Evolutionary conservation across 1,140 invertebrate species (phyloP), one percentile per base, ranked within the genome.

Genomic region (Drosophila leontia): DNA sequence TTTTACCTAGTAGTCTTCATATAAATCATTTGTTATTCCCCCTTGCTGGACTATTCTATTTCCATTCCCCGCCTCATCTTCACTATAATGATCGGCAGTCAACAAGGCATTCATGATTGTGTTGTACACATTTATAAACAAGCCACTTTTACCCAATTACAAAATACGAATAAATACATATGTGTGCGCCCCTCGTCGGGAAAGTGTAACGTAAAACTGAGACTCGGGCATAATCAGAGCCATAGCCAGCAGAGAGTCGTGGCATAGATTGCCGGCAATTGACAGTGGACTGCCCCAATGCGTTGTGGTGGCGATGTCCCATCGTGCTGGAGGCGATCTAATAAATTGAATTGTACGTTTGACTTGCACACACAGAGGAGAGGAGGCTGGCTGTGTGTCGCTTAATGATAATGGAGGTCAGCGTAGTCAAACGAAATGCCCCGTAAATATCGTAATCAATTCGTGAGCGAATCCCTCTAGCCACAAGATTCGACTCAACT

Each of bases 261-360:
- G 51, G 39, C 67, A 80, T 78, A 90, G 85, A 90, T 88, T 88
- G 77, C 74, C 62, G 45, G 57, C 84, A 87, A 87, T 86, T 86
- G 83, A 69, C 48, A 42, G 75, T 65, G 62, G 62, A 64, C 62
- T 64, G 57, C 62, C 62, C 62, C 62, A 64, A 64, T 64, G 62
- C 59, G 60, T 39, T 41, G 35, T 57, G 55, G 1, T 56, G 53
- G 53, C 34, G 53, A 56, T 61, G 45, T 63, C 58, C 58, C 78
- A 81, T 85, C 78, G 69, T 82, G 77, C 65, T 82, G 79, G 82
- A 79, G 71, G 78, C 87, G 71, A 76, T 84, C 80, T 91, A 91
- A 87, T 88, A 91, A 91, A 91, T 91, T 91, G 69, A 91, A 91
- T 91, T 91, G 88, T 91, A 84, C 83, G 72, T 91, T 91, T 91